Conservation (phyloP, 2,888 invertebrate genomes). For the Ypsolopha scabrella region DNA sequence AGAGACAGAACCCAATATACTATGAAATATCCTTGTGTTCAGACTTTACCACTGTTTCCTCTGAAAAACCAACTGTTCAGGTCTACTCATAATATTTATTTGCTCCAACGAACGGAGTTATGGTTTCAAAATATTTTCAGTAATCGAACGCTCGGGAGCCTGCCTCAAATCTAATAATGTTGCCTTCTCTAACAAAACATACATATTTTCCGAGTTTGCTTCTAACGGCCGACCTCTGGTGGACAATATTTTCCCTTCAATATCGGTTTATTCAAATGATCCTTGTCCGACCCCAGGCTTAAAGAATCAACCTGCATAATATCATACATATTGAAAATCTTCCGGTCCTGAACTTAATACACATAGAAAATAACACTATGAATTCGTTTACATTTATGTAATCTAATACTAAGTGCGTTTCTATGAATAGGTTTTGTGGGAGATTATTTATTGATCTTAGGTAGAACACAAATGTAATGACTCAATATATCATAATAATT, state of each 20-base stretch:
- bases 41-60: no score
- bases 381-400: conserved; percentile 47
- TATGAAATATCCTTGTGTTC: no score
- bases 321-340: conserved; percentile 68
- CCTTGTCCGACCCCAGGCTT: conserved; percentile 56
- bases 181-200: conserved; percentile 38
- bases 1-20: no score
- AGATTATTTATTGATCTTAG: no score
- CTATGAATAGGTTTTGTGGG: no score
- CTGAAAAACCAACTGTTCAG: no score
- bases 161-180: conserved; percentile 41
- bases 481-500: no score
- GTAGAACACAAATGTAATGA: no score
- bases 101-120: background rate
- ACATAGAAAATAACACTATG: conserved; percentile 55
- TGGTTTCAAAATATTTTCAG: conserved; percentile 4
- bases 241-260: conserved; percentile 62
- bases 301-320: conserved; percentile 67
- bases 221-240: conserved; percentile 36
- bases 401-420: no score
- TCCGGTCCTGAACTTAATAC: conserved; percentile 41
- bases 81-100: background rate
- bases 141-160: conserved; percentile 7
- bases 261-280: conserved; percentile 68
- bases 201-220: conserved; percentile 39